Evolutionary conservation across 2,797 vertebrate genomes (phyloP).

Genomic region (Stomatorhinus walkeri): DNA sequence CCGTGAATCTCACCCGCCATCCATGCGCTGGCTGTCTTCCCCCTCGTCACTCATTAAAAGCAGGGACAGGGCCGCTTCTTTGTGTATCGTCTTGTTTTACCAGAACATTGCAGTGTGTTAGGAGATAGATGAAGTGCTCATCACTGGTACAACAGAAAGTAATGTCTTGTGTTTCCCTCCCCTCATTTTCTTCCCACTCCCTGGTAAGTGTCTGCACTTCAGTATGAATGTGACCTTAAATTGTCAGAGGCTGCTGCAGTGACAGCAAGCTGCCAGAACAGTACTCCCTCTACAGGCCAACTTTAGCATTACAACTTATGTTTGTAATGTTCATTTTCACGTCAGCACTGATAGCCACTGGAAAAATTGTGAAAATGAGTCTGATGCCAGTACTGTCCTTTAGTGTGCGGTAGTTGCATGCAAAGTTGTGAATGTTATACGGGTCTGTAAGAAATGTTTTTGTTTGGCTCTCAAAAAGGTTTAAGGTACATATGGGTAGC

Average conservation of each 20-base stretch:
- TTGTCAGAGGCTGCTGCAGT: conserved; percentile 26
- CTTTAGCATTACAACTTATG: conserved; percentile 34
- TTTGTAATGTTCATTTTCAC: conserved; percentile 30
- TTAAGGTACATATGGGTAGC: conserved; percentile 35
- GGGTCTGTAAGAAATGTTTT: conserved; percentile 33
- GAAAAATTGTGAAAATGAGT: conserved; percentile 46
- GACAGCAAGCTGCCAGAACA: conserved; percentile 40
- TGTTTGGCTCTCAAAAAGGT: conserved; percentile 39
- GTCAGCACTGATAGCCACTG: conserved; percentile 35
- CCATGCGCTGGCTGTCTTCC: neutral
- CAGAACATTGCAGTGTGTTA: neutral
- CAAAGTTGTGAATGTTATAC: conserved; percentile 17
- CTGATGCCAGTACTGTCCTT: conserved; percentile 25
- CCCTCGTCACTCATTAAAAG: conserved; percentile 21
- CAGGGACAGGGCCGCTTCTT: conserved; percentile 25
- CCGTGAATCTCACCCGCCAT: neutral
- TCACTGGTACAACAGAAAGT: conserved; percentile 24
- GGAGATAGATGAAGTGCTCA: conserved; percentile 24
- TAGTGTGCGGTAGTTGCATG: conserved; percentile 6
- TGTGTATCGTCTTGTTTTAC: conserved; percentile 23
- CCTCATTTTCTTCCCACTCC: conserved; percentile 30
- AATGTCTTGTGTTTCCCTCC: conserved; percentile 15
- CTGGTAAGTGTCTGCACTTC: conserved; percentile 30
- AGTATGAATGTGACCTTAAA: conserved; percentile 20
- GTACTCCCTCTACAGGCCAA: conserved; percentile 22